phyloP scores from a whole-genome alignment of 1,140 invertebrate genomes.

The Muscidifurax raptorellus region DNA sequence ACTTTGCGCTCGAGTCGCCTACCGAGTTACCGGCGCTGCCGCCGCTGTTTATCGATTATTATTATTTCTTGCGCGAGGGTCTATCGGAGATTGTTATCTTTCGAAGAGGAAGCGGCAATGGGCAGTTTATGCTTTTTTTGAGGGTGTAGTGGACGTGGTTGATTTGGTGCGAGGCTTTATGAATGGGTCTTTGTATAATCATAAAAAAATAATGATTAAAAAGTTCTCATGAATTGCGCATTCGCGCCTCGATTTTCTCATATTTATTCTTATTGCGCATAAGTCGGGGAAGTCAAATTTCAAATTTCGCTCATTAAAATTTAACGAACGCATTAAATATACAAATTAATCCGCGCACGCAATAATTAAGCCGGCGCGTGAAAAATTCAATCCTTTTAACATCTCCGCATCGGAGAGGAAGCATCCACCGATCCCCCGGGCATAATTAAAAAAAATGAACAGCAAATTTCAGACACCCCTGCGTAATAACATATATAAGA shows the following conservation, averaged over 20 bases:
- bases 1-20: background rate
- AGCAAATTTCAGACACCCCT: background rate
- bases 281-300: too few relatives aligned
- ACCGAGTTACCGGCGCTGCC: background rate
- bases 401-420: too few relatives aligned
- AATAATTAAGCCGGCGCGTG: background rate
- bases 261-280: too few relatives aligned
- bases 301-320: background rate
- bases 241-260: too few relatives aligned
- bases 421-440: too few relatives aligned
- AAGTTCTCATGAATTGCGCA: too few relatives aligned
- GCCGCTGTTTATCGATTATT: background rate
- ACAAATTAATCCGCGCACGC: background rate
- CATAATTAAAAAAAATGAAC: background rate
- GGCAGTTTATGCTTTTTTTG: too few relatives aligned
- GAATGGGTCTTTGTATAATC: too few relatives aligned
- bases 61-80: background rate
- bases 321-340: background rate
- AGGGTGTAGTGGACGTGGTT: too few relatives aligned
- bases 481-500: constrained; percentile 1
- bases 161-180: too few relatives aligned
- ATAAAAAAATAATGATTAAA: too few relatives aligned
- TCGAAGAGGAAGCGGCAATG: too few relatives aligned
- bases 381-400: background rate
- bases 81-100: background rate